Evolutionary conservation across 1,140 invertebrate genomes (phyloP).

Genomic region (Patella vulgata): DNA sequence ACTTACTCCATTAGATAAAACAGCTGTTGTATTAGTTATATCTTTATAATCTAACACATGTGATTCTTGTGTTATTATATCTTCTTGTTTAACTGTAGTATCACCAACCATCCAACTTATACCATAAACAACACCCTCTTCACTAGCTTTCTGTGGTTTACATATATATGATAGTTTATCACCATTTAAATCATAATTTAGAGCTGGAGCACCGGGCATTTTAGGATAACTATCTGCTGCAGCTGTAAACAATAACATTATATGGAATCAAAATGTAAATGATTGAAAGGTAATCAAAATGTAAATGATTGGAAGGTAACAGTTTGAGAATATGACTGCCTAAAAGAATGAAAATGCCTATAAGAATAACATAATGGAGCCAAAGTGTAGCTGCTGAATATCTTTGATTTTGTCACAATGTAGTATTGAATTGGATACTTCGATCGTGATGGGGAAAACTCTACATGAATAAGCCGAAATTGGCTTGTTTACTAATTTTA

Average conservation of each 20-base stretch:
- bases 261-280: neutral
- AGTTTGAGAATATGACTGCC: neutral
- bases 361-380: neutral
- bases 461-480: too few species aligned
- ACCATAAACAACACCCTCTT: conserved; percentile 26
- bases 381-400: too few species aligned
- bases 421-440: too few species aligned
- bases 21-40: conserved; percentile 1
- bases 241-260: conserved; percentile 15
- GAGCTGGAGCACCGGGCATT: conserved; percentile 12
- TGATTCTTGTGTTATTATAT: conserved; percentile 7
- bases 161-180: conserved; percentile 27
- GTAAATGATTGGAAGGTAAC: neutral
- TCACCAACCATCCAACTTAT: conserved; percentile 25
- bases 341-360: conserved; percentile 9
- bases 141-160: conserved; percentile 14
- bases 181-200: conserved; percentile 9
- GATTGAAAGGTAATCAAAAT: neutral
- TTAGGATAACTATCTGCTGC: conserved; percentile 24
- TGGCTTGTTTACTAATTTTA: too few species aligned
- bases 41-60: conserved; percentile 17
- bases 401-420: too few species aligned
- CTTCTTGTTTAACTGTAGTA: neutral
- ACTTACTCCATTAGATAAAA: conserved; percentile 23
- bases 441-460: too few species aligned